Evolutionary conservation across 35 echinoderm and acorn worm species (phyloP), one percentile per base, ranked within the genome.

Genomic region (Lytechinus pictus): DNA sequence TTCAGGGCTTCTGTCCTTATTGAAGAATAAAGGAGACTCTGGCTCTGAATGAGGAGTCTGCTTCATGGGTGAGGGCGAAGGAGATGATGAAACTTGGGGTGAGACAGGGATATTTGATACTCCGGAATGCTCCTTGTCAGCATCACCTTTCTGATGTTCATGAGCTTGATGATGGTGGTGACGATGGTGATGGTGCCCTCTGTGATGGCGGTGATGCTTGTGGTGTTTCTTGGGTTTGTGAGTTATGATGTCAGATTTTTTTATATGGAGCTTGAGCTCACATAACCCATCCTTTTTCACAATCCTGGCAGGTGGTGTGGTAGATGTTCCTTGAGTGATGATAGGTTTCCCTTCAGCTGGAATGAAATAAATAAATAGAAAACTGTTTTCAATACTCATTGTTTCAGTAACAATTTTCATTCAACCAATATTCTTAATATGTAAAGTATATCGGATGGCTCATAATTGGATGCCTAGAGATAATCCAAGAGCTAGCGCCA

Each of bases 201-300:
- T 95, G 51, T 96, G 95, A 87, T 97, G 98, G 88, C 97, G 98
- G 86, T 97, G 97, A 88, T 97, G 98, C 33, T 96, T 96, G 66
- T 99, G 97, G 92, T 97, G 97, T 94, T 99, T 99, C 86, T 99
- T 99, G 14, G 97, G 95, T 55, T 97, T 97, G 29, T 88, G 86
- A 54, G 94, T 10, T 24, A 93, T 94, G 86, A 97, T 96, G 55
- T 96, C 96, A 27, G 92, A 95, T 91, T 99, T 99, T 91, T 97
- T 97, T 11, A 99, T 99, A 86, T 99, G 98, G 14, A 99, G 87
- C 61, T 97, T 99, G 54, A 97, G 61, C 94, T 95, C 95, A 56
- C 96, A 97, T 27, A 94, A 94, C 19, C 98, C 98, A 97, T 97
- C 98, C 94, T 99, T 99, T 94, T 99, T 99, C 12, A 99, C 96